Base-by-base conservation (phyloP, 2,797 vertebrate species). In the Ispidina lecontei region DNA sequence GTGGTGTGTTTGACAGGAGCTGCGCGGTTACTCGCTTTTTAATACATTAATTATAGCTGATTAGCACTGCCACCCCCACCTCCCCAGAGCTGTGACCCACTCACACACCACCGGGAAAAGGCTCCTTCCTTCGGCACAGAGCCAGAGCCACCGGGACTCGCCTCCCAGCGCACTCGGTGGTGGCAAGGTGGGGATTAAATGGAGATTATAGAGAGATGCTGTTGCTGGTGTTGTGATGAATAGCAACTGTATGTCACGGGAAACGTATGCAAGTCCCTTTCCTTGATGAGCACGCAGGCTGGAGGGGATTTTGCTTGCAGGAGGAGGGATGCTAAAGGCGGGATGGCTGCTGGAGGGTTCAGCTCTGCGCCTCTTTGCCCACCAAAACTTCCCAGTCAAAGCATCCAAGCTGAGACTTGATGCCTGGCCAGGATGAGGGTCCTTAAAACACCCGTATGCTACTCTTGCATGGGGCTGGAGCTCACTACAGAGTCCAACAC, bases 41-140 rank as follows among this genome's bases (percentile, higher is more conserved):
- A 96, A 94, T 78, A 52, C 68, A 90, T 89, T 95, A 96, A 94
- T 91, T 91, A 93, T 5, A 84, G 85, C 82, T 85, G 90, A 91
- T 84, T 74, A 68, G 25, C 33, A 1, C 54, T 31, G 92, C 83
- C 90, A 87, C 68, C 88, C 69, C 74, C 87, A 88, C 74, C 78
- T 71, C 77, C 79, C 70, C 74, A 28, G 60, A 79, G 92, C 88
- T 19, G 10, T 14, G 64, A 88, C 76, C 77, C 47, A 89, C 74
- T 91, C 84, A 11, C 71, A 52, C 74, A 41, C 47, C 12, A 1
- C 54, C 14, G 4, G 68, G 72, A 65, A 26, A 58, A 86, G 65
- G 63, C 54, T 87, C 80, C 82, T 67, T 74, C 68, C 77, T 11
- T 29, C 1, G 6, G 83, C 79, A 65, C 55, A 2, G 28, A 0